These are phyloP conservation scores for Hippocampus zosterae DNA, from an alignment of 2,113 vertebrate species.

Conservation along the genomic window DNA sequence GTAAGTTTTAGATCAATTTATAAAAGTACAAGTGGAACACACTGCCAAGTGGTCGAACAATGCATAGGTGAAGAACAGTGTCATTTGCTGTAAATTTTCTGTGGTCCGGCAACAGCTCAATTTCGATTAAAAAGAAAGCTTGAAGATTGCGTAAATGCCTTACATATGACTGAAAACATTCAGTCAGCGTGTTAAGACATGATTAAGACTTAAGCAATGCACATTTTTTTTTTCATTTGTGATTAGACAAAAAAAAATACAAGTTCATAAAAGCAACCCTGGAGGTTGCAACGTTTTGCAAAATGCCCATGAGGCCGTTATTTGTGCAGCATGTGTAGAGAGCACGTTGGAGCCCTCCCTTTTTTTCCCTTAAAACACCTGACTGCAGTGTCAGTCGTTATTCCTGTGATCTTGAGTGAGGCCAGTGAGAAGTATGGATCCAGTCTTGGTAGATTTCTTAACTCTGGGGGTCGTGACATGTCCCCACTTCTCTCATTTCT, in stretches of 20 bases:
- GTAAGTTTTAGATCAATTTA: not conserved
- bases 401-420: slow-evolving; percentile 2
- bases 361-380: slow-evolving; percentile 2
- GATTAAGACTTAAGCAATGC: slow-evolving; percentile 31
- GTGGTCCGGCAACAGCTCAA: slow-evolving; percentile 23
- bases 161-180: slow-evolving; percentile 30
- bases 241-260: slow-evolving; percentile 31
- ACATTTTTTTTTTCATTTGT: slow-evolving; percentile 39
- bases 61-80: not conserved
- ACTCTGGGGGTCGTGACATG: not conserved
- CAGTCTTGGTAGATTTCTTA: slow-evolving; percentile 7
- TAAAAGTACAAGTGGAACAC: not conserved
- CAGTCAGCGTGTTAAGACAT: slow-evolving; percentile 45
- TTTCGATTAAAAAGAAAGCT: slow-evolving; percentile 23
- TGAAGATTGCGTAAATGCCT: slow-evolving; percentile 25
- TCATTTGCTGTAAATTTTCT: slow-evolving; percentile 5
- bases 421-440: slow-evolving; percentile 14
- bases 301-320: slow-evolving; percentile 13
- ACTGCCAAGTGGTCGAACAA: slow-evolving; percentile 6
- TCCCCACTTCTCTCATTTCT: not conserved
- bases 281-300: slow-evolving; percentile 43
- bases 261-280: slow-evolving; percentile 51
- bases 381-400: slow-evolving; percentile 6
- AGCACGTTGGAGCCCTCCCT: slow-evolving; percentile 12
- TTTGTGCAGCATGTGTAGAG: slow-evolving; percentile 30